Conservation (phyloP, 1,140 invertebrate species). For the Cydia strobilella region DNA sequence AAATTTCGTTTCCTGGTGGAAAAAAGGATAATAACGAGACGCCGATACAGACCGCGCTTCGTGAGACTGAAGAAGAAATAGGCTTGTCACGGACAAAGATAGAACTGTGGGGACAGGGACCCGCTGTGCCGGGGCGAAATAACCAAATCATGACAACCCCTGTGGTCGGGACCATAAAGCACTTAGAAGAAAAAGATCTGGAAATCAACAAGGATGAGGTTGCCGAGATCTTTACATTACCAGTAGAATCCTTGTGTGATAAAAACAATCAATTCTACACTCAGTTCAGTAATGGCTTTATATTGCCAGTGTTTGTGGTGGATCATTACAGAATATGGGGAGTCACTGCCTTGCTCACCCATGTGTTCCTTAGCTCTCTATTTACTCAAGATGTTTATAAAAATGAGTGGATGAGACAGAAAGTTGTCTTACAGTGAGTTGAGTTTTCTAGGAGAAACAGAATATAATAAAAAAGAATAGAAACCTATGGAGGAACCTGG, state of each 20-base stretch:
- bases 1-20: slow-evolving; percentile 95
- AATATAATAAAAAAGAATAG: no score
- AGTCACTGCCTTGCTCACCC: slow-evolving; percentile 71
- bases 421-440: slow-evolving; percentile 43
- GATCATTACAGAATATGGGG: slow-evolving; percentile 74
- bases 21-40: slow-evolving; percentile 85
- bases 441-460: slow-evolving; percentile 10
- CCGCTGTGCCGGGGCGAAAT: slow-evolving; percentile 73
- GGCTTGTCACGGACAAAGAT: slow-evolving; percentile 84
- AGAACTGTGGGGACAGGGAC: slow-evolving; percentile 86
- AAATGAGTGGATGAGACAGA: slow-evolving; percentile 65
- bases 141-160: slow-evolving; percentile 85
- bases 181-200: slow-evolving; percentile 79
- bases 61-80: slow-evolving; percentile 94
- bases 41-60: slow-evolving; percentile 86
- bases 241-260: slow-evolving; percentile 85
- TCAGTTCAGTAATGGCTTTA: slow-evolving; percentile 61
- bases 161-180: slow-evolving; percentile 85
- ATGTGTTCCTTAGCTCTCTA: slow-evolving; percentile 63
- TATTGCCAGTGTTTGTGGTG: slow-evolving; percentile 67
- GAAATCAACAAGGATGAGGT: slow-evolving; percentile 87
- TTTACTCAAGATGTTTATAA: slow-evolving; percentile 64
- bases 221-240: slow-evolving; percentile 87
- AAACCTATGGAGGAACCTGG: no score
- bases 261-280: slow-evolving; percentile 77